Evolutionary conservation across 92 coral and sea anemone species (phyloP), one percentile per base, ranked within the genome.

Genomic region (Paragorgia papillata): DNA sequence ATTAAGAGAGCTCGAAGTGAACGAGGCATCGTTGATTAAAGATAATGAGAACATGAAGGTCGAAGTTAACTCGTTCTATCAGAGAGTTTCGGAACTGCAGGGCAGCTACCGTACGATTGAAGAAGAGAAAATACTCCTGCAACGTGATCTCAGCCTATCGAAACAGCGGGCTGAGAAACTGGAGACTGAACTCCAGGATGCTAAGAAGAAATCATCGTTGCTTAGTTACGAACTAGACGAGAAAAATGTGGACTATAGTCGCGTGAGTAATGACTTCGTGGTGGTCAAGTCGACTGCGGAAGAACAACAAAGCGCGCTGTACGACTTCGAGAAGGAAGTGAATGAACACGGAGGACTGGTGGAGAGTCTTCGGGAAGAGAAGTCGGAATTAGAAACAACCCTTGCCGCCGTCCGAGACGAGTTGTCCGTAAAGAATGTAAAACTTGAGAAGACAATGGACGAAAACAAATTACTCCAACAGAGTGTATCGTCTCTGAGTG

Each of bases 51-150:
- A 84, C 26, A 81, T 91, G 7, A 96, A 94, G 22, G 98, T 91
- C 20, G 98, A 94, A 62, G 84, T 91, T 22, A 89, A 86, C 56
- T 83, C 90, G 63, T 91, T 94, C 69, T 94, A 91, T 82, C 89
- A 87, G 68, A 85, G 91, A 44, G 83, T 94, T 39, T 82, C 91
- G 5, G 98, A 94, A 63, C 92, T 94, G 8, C 97, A 94, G 34
- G 83, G 90, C 39, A 91, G 81, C 21, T 94, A 86, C 60, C 97
- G 92, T 37, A 71, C 80, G 25, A 82, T 90, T 34, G 97, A 94
- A 73, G 90, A 94, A 56, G 97, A 91, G 48, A 94, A 94, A 73
- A 69, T 90, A 30, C 89, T 91, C 50, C 85, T 89, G 0, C 98
- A 90, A 41, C 81, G 97, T 27, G 92, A 94, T 55, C 92, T 91